Evolutionary conservation across 2,113 vertebrate species (phyloP).

Genomic region (Cyprinodon brontotheroides): DNA sequence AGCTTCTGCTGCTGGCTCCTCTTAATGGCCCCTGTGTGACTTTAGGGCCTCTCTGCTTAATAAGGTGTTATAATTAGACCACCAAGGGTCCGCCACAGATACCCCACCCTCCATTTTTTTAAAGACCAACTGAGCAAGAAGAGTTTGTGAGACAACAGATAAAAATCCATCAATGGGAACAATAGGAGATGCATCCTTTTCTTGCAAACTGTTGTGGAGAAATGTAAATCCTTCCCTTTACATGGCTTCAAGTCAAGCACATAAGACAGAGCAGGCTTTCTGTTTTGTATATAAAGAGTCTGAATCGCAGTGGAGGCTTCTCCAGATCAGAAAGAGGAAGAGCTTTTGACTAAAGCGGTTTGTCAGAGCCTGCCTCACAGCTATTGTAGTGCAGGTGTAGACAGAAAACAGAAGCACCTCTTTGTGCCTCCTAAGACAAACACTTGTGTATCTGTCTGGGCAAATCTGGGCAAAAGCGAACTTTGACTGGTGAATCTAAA

Average conservation of each 20-base stretch:
- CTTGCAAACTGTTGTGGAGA: constrained; percentile 61
- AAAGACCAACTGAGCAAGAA: constrained; percentile 41
- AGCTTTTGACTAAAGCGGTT: constrained; percentile 14
- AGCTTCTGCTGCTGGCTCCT: constrained; percentile 61
- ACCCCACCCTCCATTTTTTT: constrained; percentile 54
- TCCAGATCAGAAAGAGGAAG: constrained; percentile 22
- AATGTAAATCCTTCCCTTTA: constrained; percentile 53
- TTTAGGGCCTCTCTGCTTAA: constrained; percentile 78
- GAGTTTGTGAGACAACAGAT: constrained; percentile 18
- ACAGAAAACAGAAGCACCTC: constrained; percentile 62
- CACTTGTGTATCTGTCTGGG: constrained; percentile 59
- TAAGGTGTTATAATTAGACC: constrained; percentile 81
- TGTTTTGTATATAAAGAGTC: constrained; percentile 53
- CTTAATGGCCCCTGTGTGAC: constrained; percentile 76
- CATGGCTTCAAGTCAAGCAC: constrained; percentile 53
- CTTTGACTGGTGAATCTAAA: constrained; percentile 30
- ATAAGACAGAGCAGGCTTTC: constrained; percentile 62
- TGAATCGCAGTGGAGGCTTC: constrained; percentile 19
- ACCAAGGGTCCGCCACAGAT: constrained; percentile 70
- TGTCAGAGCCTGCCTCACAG: constrained; percentile 35
- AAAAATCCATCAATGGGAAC: constrained; percentile 59
- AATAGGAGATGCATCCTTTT: constrained; percentile 68
- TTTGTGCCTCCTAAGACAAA: constrained; percentile 38
- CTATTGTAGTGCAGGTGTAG: constrained; percentile 73
- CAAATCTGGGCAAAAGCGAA: constrained; percentile 30